These are phyloP conservation scores for Lacanobia oleracea DNA, from an alignment of 2,888 invertebrate genomes.

Conservation along the genomic window DNA sequence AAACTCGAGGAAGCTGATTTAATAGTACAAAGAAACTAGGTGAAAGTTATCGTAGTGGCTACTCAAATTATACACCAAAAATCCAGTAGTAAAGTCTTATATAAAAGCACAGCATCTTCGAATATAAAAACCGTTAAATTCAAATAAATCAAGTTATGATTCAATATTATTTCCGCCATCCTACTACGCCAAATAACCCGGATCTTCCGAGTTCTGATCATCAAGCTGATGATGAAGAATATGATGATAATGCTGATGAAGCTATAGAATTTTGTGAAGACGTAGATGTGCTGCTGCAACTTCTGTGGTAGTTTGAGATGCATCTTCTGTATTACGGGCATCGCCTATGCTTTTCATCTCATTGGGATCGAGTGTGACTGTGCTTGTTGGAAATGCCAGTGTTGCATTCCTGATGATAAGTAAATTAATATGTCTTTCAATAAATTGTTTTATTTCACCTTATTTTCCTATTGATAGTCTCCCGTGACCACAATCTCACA, in stretches of 20 bases:
- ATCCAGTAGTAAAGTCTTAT: too few species aligned
- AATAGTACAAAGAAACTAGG: not conserved
- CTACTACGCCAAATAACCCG: not conserved
- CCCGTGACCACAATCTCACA: too few species aligned
- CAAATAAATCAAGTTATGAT: conserved; percentile 7
- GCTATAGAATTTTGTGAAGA: not conserved
- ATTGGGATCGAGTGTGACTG: conserved; percentile 59
- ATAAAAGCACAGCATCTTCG: not conserved
- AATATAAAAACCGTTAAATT: not conserved
- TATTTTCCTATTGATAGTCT: not conserved
- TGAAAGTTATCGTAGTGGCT: not conserved
- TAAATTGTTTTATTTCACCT: not conserved
- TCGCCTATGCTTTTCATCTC: conserved; percentile 55
- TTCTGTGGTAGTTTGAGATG: conserved; percentile 74
- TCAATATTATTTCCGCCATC: not conserved
- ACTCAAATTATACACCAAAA: not conserved
- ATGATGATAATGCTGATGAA: not conserved
- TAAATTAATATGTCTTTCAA: conserved; percentile 19
- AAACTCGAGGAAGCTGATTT: too few species aligned
- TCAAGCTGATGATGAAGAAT: not conserved
- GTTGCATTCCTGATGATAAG: conserved; percentile 42
- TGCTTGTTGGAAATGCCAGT: conserved; percentile 51
- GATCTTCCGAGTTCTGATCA: not conserved
- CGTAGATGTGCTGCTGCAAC: conserved; percentile 75
- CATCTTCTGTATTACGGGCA: conserved; percentile 54